Conservation (phyloP, 2,888 invertebrate genomes). For the Polydrusus pterygomalis region DNA sequence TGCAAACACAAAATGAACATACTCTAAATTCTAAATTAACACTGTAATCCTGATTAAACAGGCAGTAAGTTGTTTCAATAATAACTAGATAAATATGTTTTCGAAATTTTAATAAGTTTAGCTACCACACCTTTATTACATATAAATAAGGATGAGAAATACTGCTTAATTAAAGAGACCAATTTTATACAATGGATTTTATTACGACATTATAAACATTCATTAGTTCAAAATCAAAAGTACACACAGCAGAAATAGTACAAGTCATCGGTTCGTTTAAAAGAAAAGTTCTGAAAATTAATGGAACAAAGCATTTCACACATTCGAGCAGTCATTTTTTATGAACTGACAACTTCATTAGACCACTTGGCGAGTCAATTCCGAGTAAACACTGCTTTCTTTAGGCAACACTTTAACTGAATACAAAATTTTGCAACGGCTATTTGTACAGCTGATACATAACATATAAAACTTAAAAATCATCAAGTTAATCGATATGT, state of each 20-base stretch:
- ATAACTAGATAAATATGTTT: too few relatives aligned
- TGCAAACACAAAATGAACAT: too few relatives aligned
- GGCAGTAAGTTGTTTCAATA: too few relatives aligned
- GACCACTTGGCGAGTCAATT: conserved; percentile 7
- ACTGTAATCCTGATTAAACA: too few relatives aligned
- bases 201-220: background rate
- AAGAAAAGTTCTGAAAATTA: conserved; percentile 4
- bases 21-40: too few relatives aligned
- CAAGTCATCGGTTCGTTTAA: conserved; percentile 9
- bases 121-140: background rate
- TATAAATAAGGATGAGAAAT: background rate
- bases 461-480: conserved; percentile 6
- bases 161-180: background rate
- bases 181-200: conserved; percentile 5
- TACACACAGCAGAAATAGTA: background rate
- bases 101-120: too few relatives aligned
- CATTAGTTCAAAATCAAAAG: background rate
- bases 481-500: conserved; percentile 21
- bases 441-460: conserved; percentile 29
- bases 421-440: conserved; percentile 11
- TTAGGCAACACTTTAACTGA: conserved; percentile 26
- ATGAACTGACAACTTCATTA: conserved; percentile 13
- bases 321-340: conserved; percentile 9
- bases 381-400: conserved; percentile 29
- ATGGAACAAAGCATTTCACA: conserved; percentile 11